phyloP scores from a whole-genome alignment of 1,140 invertebrate genomes.

The Drosophila guanche region DNA sequence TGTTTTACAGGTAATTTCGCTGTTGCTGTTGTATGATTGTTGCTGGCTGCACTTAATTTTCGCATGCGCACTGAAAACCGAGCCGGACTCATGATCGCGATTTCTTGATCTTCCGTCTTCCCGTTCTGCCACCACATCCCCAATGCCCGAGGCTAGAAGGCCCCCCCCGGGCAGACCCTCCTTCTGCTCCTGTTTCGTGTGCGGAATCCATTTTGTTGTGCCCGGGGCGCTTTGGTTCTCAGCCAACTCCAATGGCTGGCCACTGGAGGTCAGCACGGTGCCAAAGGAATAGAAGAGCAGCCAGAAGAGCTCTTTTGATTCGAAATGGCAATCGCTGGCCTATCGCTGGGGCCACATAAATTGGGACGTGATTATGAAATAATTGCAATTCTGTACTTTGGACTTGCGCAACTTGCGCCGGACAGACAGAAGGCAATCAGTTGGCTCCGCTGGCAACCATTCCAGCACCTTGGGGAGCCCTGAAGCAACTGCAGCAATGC shows the following conservation, averaged over 20 bases:
- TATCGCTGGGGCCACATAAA: constrained; percentile 60
- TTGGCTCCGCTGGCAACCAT: constrained; percentile 21
- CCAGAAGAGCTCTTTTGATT: constrained; percentile 54
- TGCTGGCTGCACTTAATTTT: constrained; percentile 80
- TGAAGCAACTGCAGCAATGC: constrained; percentile 20
- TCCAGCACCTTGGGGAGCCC: constrained; percentile 56
- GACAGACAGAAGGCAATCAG: constrained; percentile 32
- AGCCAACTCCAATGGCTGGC: constrained; percentile 48
- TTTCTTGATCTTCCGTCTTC: constrained; percentile 68
- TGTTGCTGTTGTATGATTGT: constrained; percentile 70
- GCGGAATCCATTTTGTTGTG: constrained; percentile 61
- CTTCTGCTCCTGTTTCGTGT: constrained; percentile 43
- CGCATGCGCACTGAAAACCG: constrained; percentile 64
- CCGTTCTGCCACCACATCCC: constrained; percentile 35
- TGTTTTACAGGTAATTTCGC: constrained; percentile 79
- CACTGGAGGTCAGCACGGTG: constrained; percentile 57
- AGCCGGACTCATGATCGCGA: constrained; percentile 71
- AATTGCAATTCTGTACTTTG: constrained; percentile 72
- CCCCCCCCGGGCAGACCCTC: neutral
- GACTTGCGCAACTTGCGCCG: constrained; percentile 57
- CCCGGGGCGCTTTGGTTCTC: constrained; percentile 56
- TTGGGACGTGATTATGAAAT: constrained; percentile 81
- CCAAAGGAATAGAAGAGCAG: constrained; percentile 75
- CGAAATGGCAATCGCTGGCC: constrained; percentile 59
- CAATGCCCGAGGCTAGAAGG: neutral